Evolutionary conservation across 2,797 vertebrate species (phyloP), one percentile per base, ranked within the genome.

Genomic region (Xiphophorus birchmanni): DNA sequence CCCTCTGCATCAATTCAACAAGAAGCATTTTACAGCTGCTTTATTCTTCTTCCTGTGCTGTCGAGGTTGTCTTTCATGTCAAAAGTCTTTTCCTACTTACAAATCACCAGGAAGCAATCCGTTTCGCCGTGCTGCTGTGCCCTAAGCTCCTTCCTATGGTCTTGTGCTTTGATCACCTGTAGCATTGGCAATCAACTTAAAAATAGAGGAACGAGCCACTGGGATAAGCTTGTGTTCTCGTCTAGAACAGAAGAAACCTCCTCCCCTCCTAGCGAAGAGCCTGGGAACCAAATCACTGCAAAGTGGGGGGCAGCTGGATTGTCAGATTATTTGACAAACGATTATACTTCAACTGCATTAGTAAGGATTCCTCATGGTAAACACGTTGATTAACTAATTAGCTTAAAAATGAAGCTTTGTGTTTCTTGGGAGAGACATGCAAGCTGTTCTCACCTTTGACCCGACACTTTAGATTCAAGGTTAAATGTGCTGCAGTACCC

Each of bases 41-140:
- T 96, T 95, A 96, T 97, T 96, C 95, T 97, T 96, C 95, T 96
- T 96, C 94, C 95, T 95, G 93, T 90, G 93, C 95, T 95, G 95
- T 96, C 96, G 94, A 96, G 96, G 96, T 95, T 94, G 97, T 96
- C 96, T 97, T 97, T 97, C 96, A 96, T 96, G 97, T 97, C 96
- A 96, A 90, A 97, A 97, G 97, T 96, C 96, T 96, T 96, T 97
- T 97, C 97, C 97, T 97, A 96, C 96, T 96, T 96, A 96, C 96
- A 96, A 96, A 97, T 96, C 96, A 94, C 95, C 93, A 91, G 96
- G 96, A 97, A 96, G 96, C 96, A 95, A 96, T 96, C 94, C 37
- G 92, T 95, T 87, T 94, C 94, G 95, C 95, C 79, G 85, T 81
- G 92, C 96, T 89, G 95, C 94, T 95, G 96, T 88, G 90, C 89